Evolutionary conservation across 1,140 invertebrate genomes (phyloP), one percentile per base, ranked within the genome.

Genomic region (Pseudobourletiella spinata): DNA sequence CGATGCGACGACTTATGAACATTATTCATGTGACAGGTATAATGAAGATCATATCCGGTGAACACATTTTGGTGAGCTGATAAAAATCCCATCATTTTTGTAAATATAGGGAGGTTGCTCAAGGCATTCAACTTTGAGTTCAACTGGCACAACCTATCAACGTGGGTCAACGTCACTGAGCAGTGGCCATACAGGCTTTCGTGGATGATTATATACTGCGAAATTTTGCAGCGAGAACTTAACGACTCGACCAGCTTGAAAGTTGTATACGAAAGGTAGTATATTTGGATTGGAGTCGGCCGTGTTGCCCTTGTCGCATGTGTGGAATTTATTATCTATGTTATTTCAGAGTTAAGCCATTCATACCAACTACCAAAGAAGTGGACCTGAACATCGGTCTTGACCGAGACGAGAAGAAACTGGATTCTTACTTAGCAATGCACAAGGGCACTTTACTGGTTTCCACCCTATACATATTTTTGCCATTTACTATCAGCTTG

Each of bases 101-200:
- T n/a, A n/a, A n/a, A n/a, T n/a, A 28, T 66, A 87, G 93, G 94
- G 58, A 86, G 95, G 44, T 80, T 99, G 61, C 77, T 99, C 63
- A 93, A 98, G 81, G 91, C 95, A 71, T 98, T 98, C 80, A 92
- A 96, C 77, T 92, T 99, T 65, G 95, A 98, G 74, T 98, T 99
- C 76, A 96, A 94, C 76, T 99, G 95, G 95, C 93, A 96, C 76
- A 87, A 94, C 68, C 78, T 98, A 65, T 91, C 92, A 54, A 91
- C 89, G 55, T 99, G 95, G 95, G 89, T 98, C 50, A 98, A 98
- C 75, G 86, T 99, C 30, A 96, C 94, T 0, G 96, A 99, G 75
- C 95, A 98, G 75, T 99, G 95, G 95, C 95, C 95, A 0, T 93
- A 95, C 75, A 80, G 94, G 59, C 91, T 93, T 14, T 96, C 93